These are phyloP conservation scores for Gisinianus flammeolus DNA, from an alignment of 2,888 invertebrate species.

Conservation along the genomic window DNA sequence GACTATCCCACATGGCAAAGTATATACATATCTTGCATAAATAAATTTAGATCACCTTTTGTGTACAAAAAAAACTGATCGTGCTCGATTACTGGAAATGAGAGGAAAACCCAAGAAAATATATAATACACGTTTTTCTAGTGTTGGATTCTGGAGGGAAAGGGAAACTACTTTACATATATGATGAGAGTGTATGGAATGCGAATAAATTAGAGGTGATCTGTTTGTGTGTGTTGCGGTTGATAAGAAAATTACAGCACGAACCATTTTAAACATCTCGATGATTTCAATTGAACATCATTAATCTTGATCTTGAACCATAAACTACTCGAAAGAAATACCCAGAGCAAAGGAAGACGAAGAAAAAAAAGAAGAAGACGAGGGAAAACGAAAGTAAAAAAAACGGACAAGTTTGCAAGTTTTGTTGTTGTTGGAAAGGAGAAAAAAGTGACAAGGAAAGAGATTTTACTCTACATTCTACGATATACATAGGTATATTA, in stretches of 20 bases:
- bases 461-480: not conserved
- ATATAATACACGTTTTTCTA: no score
- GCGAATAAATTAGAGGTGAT: conserved; percentile 19
- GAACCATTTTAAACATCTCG: conserved; percentile 18
- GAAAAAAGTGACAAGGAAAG: not conserved
- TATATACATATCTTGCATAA: no score
- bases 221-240: conserved; percentile 21
- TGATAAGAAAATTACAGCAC: conserved; percentile 31
- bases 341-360: not conserved
- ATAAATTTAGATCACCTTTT: no score
- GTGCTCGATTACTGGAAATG: no score
- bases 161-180: not conserved
- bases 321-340: not conserved
- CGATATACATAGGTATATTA: not conserved
- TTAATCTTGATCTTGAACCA: conserved; percentile 27
- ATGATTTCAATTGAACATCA: conserved; percentile 34
- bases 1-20: no score
- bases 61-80: no score
- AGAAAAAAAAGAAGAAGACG: not conserved
- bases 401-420: no score
- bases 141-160: no score
- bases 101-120: no score
- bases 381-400: no score
- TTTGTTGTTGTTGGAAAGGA: not conserved
- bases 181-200: conserved; percentile 14